Evolutionary conservation across 92 coral and sea anemone genomes (phyloP).

Genomic region (Bergia sp.): DNA sequence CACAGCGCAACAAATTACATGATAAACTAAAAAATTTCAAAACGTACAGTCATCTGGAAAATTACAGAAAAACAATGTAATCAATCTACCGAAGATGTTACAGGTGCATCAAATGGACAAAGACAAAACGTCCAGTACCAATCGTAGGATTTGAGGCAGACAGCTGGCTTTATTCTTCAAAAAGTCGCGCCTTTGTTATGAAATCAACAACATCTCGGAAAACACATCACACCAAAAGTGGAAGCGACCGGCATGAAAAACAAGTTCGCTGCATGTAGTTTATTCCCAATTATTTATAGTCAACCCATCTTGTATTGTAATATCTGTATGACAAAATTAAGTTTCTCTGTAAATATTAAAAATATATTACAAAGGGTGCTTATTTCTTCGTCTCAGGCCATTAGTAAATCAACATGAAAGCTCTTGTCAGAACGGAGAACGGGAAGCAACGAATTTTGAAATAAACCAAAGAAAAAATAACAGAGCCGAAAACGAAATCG

Average conservation of each 20-base stretch:
- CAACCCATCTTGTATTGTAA: not conserved
- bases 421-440: not conserved
- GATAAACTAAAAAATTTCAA: not conserved
- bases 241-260: not conserved
- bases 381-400: not conserved
- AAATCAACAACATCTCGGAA: slow-evolving; percentile 28
- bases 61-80: not conserved
- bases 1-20: not conserved
- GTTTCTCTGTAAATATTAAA: not conserved
- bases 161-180: slow-evolving; percentile 42
- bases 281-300: not conserved
- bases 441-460: not conserved
- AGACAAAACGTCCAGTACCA: slow-evolving; percentile 3
- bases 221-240: not conserved
- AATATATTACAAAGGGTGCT: not conserved
- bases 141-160: not conserved
- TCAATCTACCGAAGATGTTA: not conserved
- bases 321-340: not conserved
- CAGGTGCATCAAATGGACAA: not conserved
- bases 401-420: slow-evolving; percentile 15
- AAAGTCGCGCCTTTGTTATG: slow-evolving; percentile 43
- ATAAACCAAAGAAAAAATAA: not conserved
- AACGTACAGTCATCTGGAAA: not conserved
- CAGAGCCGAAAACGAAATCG: not conserved
- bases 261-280: not conserved